Conservation (phyloP, 2,888 invertebrate genomes). For the Parochlus steinenii region DNA sequence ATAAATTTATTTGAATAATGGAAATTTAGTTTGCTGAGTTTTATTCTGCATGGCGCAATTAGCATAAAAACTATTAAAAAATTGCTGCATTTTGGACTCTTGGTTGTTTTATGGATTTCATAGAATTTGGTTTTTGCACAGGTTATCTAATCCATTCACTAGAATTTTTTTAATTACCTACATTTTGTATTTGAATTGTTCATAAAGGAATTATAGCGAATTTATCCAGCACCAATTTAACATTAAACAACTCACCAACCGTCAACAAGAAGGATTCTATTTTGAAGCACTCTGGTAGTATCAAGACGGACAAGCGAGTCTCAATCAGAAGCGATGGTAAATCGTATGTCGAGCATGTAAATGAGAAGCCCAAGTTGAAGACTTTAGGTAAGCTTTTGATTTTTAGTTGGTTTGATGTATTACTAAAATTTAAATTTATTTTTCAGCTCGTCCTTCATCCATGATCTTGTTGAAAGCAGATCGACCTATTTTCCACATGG, state of each 20-base stretch:
- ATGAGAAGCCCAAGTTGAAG: slow-evolving; percentile 18
- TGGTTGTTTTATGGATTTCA: no score
- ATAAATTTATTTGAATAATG: no score
- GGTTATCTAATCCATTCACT: background rate
- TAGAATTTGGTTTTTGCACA: no score
- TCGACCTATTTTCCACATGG: no score
- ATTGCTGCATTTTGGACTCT: no score
- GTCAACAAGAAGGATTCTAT: slow-evolving; percentile 27
- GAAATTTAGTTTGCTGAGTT: no score
- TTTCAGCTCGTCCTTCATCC: no score
- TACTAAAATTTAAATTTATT: background rate
- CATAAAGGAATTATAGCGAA: slow-evolving; percentile 7
- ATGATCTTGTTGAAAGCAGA: no score
- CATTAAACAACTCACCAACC: slow-evolving; percentile 18
- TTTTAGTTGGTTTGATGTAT: slow-evolving; percentile 11
- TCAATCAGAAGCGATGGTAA: slow-evolving; percentile 24
- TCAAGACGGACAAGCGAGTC: slow-evolving; percentile 24
- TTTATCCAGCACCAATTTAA: slow-evolving; percentile 6
- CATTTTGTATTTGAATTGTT: background rate
- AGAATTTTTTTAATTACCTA: background rate
- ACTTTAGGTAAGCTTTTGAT: slow-evolving; percentile 12
- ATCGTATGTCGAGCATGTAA: slow-evolving; percentile 25
- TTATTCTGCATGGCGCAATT: no score
- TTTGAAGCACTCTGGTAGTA: slow-evolving; percentile 22
- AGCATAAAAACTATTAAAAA: no score